Evolutionary conservation across 2,113 vertebrate genomes (phyloP).

Genomic region (Tonatia bakeri): DNA sequence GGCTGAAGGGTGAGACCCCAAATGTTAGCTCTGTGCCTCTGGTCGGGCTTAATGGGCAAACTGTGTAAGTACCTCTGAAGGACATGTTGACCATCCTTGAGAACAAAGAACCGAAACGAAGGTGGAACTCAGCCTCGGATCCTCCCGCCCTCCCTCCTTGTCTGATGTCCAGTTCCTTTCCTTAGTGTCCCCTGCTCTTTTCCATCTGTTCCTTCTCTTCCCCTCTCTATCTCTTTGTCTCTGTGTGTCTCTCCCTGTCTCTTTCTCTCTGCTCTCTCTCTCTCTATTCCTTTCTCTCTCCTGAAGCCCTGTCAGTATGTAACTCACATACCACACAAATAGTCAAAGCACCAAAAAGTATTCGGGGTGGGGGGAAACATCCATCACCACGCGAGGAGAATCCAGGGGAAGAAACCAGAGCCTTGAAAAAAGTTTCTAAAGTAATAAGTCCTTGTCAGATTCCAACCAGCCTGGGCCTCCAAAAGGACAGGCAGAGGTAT

Average conservation of each 20-base stretch:
- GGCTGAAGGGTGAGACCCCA: background rate
- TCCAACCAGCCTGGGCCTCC: constrained; percentile 32
- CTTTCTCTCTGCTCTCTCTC: background rate
- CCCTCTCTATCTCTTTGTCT: background rate
- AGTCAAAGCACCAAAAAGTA: constrained; percentile 15
- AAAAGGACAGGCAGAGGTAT: background rate
- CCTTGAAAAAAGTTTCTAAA: constrained; percentile 33
- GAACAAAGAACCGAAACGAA: background rate
- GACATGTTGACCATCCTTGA: background rate
- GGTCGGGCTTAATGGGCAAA: no score
- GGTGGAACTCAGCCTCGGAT: no score
- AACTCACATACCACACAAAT: constrained; percentile 44
- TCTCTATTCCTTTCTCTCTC: background rate
- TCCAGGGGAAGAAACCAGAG: constrained; percentile 45
- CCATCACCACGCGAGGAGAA: constrained; percentile 16
- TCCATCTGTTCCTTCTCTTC: background rate
- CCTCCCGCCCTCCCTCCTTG: background rate
- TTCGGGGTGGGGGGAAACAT: background rate
- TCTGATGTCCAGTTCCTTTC: background rate
- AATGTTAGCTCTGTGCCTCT: background rate
- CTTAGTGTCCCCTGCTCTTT: background rate
- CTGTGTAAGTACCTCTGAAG: background rate
- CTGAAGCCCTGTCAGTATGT: background rate
- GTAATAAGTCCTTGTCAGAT: constrained; percentile 56
- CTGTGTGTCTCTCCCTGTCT: background rate